Evolutionary conservation across 2,888 invertebrate species (phyloP).

Genomic region (Eilema sororculum): DNA sequence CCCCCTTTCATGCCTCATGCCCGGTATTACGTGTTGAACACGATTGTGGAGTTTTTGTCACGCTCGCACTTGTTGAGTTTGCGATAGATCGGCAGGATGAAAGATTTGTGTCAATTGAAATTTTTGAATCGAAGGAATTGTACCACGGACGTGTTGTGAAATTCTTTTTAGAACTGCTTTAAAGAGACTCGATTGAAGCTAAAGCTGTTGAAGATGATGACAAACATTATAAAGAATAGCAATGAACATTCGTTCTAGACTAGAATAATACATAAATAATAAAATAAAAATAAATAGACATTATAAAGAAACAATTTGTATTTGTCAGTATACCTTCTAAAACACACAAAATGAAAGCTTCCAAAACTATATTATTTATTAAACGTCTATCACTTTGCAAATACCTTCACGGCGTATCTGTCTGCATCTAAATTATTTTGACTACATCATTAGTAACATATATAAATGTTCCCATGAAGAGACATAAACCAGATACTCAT

Average conservation of each 20-base stretch:
- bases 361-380: neutral
- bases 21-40: conserved; percentile 55
- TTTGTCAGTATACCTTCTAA: neutral
- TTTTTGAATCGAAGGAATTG: conserved; percentile 50
- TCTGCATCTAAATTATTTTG: conserved; percentile 20
- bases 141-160: conserved; percentile 38
- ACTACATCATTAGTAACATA: conserved; percentile 28
- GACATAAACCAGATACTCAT: conserved; percentile 50
- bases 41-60: conserved; percentile 54
- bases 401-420: conserved; percentile 5
- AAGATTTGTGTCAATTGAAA: conserved; percentile 40
- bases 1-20: conserved; percentile 24
- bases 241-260: neutral
- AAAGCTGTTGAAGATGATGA: conserved; percentile 31
- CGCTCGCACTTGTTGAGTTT: conserved; percentile 59
- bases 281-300: too few relatives aligned
- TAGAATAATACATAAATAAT: too few relatives aligned
- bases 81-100: conserved; percentile 29
- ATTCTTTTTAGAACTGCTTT: conserved; percentile 31
- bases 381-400: conserved; percentile 7
- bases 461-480: conserved; percentile 27
- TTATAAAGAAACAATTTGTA: neutral
- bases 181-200: conserved; percentile 44
- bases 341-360: neutral
- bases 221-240: conserved; percentile 4